Conservation (phyloP, 1,140 invertebrate genomes). For the Adoxophyes honmai region DNA sequence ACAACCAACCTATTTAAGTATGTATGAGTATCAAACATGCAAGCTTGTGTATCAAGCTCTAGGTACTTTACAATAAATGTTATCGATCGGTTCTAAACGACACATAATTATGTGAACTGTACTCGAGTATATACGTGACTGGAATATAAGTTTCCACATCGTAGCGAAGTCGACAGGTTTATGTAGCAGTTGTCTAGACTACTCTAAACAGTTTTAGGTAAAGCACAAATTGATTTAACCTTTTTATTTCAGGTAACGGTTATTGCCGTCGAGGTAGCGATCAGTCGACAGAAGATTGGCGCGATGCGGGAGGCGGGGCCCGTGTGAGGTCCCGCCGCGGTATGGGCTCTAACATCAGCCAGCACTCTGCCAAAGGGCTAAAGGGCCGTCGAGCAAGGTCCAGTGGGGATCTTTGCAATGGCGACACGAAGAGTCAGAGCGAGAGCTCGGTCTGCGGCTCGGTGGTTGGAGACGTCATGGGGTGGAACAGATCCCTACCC, state of each 20-base stretch:
- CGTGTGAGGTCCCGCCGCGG: constrained; percentile 64
- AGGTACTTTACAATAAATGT: too few species aligned
- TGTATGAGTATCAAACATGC: too few species aligned
- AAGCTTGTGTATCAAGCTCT: too few species aligned
- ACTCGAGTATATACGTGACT: too few species aligned
- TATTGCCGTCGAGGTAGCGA: constrained; percentile 32
- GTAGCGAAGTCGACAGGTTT: too few species aligned
- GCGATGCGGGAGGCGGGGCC: constrained; percentile 62
- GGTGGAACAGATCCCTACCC: constrained; percentile 80
- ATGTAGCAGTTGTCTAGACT: too few species aligned
- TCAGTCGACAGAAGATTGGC: constrained; percentile 38
- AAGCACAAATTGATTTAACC: too few species aligned
- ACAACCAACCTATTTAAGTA: too few species aligned
- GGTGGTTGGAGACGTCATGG: constrained; percentile 66
- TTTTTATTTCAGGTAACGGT: constrained; percentile 43
- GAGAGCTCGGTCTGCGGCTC: constrained; percentile 78
- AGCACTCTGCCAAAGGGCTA: constrained; percentile 82
- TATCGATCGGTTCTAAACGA: too few species aligned
- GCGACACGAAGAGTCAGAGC: constrained; percentile 84
- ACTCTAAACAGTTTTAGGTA: too few species aligned
- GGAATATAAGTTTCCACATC: too few species aligned
- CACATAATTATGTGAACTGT: too few species aligned
- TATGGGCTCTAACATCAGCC: constrained; percentile 87
- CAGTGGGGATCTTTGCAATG: constrained; percentile 82
- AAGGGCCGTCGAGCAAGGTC: constrained; percentile 84